Evolutionary conservation across 2,888 invertebrate genomes (phyloP).

Genomic region (Leptopilina myrica): DNA sequence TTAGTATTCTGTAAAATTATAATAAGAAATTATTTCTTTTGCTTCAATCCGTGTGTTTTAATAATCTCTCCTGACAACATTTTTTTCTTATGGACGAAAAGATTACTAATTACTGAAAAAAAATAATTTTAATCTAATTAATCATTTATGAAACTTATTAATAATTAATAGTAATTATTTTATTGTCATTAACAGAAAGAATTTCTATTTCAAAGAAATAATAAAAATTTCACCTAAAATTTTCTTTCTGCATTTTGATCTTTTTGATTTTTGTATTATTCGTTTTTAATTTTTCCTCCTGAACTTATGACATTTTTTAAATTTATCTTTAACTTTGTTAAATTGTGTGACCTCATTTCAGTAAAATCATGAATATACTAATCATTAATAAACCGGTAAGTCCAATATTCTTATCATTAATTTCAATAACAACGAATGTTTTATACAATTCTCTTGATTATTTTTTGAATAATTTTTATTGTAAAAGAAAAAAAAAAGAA

Average conservation of each 20-base stretch:
- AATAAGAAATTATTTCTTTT: slow-evolving; percentile 27
- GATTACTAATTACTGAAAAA: no score
- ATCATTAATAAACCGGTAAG: slow-evolving; percentile 27
- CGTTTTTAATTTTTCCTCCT: slow-evolving; percentile 29
- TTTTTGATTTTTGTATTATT: background rate
- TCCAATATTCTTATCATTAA: background rate
- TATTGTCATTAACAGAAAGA: background rate
- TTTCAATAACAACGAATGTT: background rate
- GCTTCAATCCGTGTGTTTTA: background rate
- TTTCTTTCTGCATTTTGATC: slow-evolving; percentile 59
- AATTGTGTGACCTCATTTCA: background rate
- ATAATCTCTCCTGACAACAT: background rate
- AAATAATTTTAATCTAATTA: no score
- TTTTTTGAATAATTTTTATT: background rate
- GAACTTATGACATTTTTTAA: slow-evolving; percentile 16
- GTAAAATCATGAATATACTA: background rate
- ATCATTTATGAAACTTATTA: no score
- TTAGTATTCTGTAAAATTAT: slow-evolving; percentile 79
- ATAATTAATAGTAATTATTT: no score
- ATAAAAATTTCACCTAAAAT: slow-evolving; percentile 48
- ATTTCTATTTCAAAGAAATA: no score
- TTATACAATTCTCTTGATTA: background rate
- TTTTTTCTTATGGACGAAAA: no score
- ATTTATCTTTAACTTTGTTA: background rate
- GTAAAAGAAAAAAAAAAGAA: background rate